These are phyloP conservation scores for Sibirionetta formosa DNA, from an alignment of 2,797 vertebrate species.

Conservation along the genomic window DNA sequence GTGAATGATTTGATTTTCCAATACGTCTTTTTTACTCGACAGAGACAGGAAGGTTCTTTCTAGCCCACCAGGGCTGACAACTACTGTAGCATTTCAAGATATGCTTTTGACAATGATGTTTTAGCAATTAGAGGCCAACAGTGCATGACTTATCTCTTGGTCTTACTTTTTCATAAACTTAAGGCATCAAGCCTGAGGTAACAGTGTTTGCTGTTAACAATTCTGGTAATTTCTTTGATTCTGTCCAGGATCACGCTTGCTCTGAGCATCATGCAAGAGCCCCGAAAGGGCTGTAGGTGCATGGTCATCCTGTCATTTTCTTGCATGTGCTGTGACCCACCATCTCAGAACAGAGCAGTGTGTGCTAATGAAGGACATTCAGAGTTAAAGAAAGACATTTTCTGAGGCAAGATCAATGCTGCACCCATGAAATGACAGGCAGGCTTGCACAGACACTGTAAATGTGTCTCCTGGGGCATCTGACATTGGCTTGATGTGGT, in stretches of 20 bases:
- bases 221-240: background rate
- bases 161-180: constrained; percentile 5
- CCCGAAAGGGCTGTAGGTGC: background rate
- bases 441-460: constrained; percentile 16
- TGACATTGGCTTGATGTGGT: background rate
- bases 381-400: constrained; percentile 60
- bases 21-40: constrained; percentile 31
- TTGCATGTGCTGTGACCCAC: background rate
- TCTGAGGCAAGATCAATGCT: constrained; percentile 34
- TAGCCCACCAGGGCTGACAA: constrained; percentile 29
- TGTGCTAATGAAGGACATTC: constrained; percentile 61
- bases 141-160: constrained; percentile 15
- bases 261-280: background rate
- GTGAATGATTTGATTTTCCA: constrained; percentile 66
- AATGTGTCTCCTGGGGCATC: constrained; percentile 12
- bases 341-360: background rate
- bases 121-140: background rate
- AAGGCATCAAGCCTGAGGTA: background rate
- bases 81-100: constrained; percentile 1
- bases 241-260: background rate
- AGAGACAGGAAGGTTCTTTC: constrained; percentile 1
- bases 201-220: background rate
- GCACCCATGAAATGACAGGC: background rate
- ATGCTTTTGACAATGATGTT: constrained; percentile 14
- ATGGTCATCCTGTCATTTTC: background rate